phyloP scores from a whole-genome alignment of 2,888 invertebrate genomes.

The Orchesellides sinensis region DNA sequence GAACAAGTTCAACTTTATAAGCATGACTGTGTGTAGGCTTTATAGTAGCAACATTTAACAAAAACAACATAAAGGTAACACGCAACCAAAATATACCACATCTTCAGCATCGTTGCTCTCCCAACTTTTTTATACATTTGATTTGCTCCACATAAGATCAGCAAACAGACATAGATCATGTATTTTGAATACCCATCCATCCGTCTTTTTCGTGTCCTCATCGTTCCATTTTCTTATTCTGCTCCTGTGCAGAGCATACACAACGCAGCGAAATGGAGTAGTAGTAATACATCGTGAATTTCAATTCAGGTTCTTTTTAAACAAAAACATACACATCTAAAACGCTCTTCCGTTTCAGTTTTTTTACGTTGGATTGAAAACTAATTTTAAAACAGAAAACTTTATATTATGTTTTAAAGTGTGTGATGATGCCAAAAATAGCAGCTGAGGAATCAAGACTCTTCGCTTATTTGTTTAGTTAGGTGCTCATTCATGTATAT shows the following conservation, averaged over 20 bases:
- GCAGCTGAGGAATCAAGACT: constrained; percentile 35
- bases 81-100: background rate
- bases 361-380: constrained; percentile 18
- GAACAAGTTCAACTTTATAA: constrained; percentile 13
- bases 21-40: background rate
- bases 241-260: background rate
- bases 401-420: background rate
- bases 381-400: constrained; percentile 17
- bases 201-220: constrained; percentile 4
- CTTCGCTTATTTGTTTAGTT: background rate
- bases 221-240: constrained; percentile 2
- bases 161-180: constrained; percentile 15
- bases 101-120: background rate
- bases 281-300: background rate
- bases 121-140: background rate
- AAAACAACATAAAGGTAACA: constrained; percentile 32
- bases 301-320: background rate
- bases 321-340: background rate
- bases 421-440: constrained; percentile 37
- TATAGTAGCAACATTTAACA: constrained; percentile 16
- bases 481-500: no score
- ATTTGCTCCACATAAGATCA: constrained; percentile 5
- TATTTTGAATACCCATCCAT: constrained; percentile 8
- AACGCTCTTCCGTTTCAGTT: background rate
- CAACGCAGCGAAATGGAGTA: background rate